These are phyloP conservation scores for Mythimna lalbum DNA, from an alignment of 2,888 invertebrate species.

Conservation along the genomic window DNA sequence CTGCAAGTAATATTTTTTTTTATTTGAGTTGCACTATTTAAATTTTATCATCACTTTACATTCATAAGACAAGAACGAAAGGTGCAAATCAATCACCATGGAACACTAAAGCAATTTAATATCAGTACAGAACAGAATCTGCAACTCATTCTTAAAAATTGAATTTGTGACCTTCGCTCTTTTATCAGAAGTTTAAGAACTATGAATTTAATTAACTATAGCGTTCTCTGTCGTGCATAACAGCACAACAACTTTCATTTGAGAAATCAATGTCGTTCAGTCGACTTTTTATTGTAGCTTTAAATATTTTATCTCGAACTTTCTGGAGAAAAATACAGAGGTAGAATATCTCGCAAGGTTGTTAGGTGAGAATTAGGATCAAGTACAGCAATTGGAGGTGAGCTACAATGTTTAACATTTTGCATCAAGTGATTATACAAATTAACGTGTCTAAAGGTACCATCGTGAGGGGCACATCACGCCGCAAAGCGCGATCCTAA, in stretches of 20 bases:
- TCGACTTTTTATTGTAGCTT: conserved; percentile 62
- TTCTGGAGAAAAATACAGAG: conserved; percentile 43
- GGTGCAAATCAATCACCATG: conserved; percentile 41
- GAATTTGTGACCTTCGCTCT: conserved; percentile 74
- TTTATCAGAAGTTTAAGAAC: conserved; percentile 64
- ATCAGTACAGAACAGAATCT: conserved; percentile 56
- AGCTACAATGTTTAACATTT: conserved; percentile 64
- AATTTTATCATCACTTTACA: conserved; percentile 25
- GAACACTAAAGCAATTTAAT: conserved; percentile 55
- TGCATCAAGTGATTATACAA: conserved; percentile 74
- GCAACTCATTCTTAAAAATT: conserved; percentile 76
- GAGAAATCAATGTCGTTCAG: conserved; percentile 72
- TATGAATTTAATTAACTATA: conserved; percentile 69
- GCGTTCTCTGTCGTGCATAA: conserved; percentile 62
- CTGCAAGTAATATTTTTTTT: conserved; percentile 13
- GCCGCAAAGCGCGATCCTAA: conserved; percentile 64
- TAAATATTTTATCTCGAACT: conserved; percentile 50
- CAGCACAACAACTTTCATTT: conserved; percentile 75
- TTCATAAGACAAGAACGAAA: conserved; percentile 36
- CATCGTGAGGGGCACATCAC: conserved; percentile 76
- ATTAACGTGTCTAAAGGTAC: conserved; percentile 80
- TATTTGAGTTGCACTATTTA: conserved; percentile 18
- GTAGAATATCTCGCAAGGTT: conserved; percentile 30
- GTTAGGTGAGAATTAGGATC: conserved; percentile 50
- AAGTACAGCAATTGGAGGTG: conserved; percentile 48